These are phyloP conservation scores for Listrodromus nycthemerus DNA, from an alignment of 2,888 invertebrate genomes.

Conservation along the genomic window DNA sequence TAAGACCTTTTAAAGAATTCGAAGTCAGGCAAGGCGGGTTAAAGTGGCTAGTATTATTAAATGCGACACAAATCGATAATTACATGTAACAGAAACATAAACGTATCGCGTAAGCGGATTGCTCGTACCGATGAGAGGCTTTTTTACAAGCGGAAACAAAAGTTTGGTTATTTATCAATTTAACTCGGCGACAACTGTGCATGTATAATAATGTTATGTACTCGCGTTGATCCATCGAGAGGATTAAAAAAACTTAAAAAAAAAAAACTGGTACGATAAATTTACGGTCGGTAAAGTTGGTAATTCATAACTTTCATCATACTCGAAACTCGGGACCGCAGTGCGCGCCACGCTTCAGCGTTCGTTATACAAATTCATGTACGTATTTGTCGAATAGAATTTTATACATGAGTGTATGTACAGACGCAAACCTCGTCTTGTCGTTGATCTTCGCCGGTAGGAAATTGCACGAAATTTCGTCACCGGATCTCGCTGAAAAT, in stretches of 20 bases:
- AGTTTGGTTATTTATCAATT: conserved; percentile 68
- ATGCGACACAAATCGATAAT: neutral
- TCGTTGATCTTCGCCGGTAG: conserved; percentile 12
- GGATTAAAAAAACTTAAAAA: no score
- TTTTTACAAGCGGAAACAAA: conserved; percentile 31
- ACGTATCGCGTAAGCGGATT: no score
- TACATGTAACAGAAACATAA: no score
- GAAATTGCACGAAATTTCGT: conserved; percentile 38
- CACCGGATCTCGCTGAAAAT: neutral
- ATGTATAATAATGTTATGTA: neutral
- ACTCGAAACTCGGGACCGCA: conserved; percentile 31
- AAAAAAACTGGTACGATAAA: no score
- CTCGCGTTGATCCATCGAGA: neutral
- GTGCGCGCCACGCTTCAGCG: conserved; percentile 50
- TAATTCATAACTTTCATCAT: conserved; percentile 8
- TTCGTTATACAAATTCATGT: neutral
- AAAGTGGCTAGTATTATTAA: neutral
- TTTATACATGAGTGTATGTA: neutral
- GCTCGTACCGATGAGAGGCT: neutral
- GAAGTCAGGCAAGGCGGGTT: neutral
- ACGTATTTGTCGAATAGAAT: neutral
- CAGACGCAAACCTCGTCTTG: neutral
- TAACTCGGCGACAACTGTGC: neutral
- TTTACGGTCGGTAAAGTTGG: no score
- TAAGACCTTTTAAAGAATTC: neutral